These are phyloP conservation scores for Yponomeuta sedellus DNA, from an alignment of 2,888 invertebrate genomes.

Conservation along the genomic window DNA sequence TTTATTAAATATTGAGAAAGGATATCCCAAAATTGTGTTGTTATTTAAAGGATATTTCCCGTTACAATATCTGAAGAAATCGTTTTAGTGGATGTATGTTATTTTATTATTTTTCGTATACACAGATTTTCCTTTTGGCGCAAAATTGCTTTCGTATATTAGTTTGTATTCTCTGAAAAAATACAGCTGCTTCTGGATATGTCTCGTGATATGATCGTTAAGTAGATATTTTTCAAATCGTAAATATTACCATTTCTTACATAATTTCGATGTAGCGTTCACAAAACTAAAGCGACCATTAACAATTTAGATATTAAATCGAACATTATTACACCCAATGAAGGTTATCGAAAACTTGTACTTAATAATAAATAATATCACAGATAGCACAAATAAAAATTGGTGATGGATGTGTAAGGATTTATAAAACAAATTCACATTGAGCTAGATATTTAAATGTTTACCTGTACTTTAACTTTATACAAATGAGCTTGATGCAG, in stretches of 20 bases:
- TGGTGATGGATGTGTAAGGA: slow-evolving; percentile 19
- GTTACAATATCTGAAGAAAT: not conserved
- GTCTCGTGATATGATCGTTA: slow-evolving; percentile 35
- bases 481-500: slow-evolving; percentile 11
- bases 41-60: not conserved
- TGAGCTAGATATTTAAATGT: slow-evolving; percentile 15
- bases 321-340: not conserved
- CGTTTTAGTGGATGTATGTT: slow-evolving; percentile 7
- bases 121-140: slow-evolving; percentile 45
- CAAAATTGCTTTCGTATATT: slow-evolving; percentile 47
- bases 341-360: slow-evolving; percentile 30
- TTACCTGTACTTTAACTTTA: slow-evolving; percentile 21
- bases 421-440: not conserved
- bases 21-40: not conserved
- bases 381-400: slow-evolving; percentile 70
- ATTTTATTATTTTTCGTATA: slow-evolving; percentile 56
- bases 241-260: not conserved
- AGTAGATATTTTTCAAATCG: slow-evolving; percentile 10
- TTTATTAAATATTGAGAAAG: not conserved
- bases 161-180: slow-evolving; percentile 37
- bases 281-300: slow-evolving; percentile 8
- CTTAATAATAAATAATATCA: slow-evolving; percentile 75
- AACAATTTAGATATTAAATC: not conserved
- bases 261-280: slow-evolving; percentile 14
- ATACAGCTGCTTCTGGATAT: slow-evolving; percentile 55